Conservation (phyloP, 2,888 invertebrate species). For the Eupeodes latifasciatus region DNA sequence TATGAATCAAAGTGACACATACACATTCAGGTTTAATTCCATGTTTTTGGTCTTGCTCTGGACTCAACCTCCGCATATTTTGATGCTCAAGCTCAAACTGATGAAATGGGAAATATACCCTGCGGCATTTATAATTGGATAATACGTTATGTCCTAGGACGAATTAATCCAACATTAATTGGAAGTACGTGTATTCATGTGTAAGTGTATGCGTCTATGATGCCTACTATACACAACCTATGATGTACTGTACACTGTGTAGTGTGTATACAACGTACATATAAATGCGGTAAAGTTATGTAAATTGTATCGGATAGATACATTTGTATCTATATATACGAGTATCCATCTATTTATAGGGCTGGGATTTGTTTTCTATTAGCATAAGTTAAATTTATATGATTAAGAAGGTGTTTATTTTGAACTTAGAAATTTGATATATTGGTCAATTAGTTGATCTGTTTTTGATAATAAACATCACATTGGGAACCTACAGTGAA, state of each 20-base stretch:
- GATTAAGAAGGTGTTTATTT: not conserved
- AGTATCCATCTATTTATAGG: not conserved
- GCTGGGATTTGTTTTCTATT: not conserved
- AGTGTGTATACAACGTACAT: no score
- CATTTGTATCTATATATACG: no score
- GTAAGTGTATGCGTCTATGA: not conserved
- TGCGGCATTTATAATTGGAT: slow-evolving; percentile 54
- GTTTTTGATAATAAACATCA: not conserved
- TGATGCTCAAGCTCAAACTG: not conserved
- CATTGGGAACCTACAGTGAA: not conserved
- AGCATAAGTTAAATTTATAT: slow-evolving; percentile 17
- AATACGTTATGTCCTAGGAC: slow-evolving; percentile 33
- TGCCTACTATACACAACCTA: no score
- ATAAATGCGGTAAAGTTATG: not conserved
- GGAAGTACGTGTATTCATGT: not conserved
- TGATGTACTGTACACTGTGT: not conserved
- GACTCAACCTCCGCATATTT: not conserved
- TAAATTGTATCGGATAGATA: not conserved
- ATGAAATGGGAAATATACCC: slow-evolving; percentile 32
- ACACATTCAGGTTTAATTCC: slow-evolving; percentile 45
- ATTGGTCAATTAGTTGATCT: not conserved
- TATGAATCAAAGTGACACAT: slow-evolving; percentile 62
- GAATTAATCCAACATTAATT: slow-evolving; percentile 53
- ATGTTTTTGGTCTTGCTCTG: slow-evolving; percentile 1
- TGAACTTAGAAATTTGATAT: not conserved